phyloP scores from a whole-genome alignment of 2,113 vertebrate genomes.

The Isurus oxyrinchus region DNA sequence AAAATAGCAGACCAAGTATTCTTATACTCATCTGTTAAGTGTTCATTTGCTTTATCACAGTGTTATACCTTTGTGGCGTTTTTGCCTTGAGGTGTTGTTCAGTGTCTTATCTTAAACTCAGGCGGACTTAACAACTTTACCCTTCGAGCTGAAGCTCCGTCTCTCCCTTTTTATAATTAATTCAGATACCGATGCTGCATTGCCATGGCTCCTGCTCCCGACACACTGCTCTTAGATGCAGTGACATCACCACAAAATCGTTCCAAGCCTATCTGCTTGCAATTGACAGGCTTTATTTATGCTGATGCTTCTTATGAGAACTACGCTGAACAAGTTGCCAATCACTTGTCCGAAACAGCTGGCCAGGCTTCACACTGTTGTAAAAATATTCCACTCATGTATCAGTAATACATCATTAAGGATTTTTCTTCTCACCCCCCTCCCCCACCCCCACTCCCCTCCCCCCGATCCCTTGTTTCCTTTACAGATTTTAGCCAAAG shows the following conservation, averaged over 20 bases:
- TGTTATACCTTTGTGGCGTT: not conserved
- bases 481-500: constrained; percentile 34
- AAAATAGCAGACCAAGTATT: not conserved
- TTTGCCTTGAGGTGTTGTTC: not conserved
- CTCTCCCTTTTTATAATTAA: not conserved
- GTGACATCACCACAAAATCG: not conserved
- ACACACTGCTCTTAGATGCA: not conserved
- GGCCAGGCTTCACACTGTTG: not conserved
- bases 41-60: not conserved
- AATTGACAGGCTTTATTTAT: not conserved
- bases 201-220: not conserved
- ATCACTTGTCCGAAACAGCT: not conserved
- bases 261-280: not conserved
- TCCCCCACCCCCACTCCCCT: no score
- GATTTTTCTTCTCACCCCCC: not conserved
- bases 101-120: not conserved
- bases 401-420: not conserved
- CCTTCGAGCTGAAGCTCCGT: not conserved
- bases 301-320: not conserved
- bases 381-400: not conserved
- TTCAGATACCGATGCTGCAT: not conserved
- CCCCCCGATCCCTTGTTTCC: not conserved
- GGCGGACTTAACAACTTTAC: not conserved
- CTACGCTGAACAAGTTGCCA: not conserved
- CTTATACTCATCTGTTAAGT: not conserved